Evolutionary conservation across 2,113 vertebrate species (phyloP), one percentile per base, ranked within the genome.

Genomic region (Pipra filicauda): DNA sequence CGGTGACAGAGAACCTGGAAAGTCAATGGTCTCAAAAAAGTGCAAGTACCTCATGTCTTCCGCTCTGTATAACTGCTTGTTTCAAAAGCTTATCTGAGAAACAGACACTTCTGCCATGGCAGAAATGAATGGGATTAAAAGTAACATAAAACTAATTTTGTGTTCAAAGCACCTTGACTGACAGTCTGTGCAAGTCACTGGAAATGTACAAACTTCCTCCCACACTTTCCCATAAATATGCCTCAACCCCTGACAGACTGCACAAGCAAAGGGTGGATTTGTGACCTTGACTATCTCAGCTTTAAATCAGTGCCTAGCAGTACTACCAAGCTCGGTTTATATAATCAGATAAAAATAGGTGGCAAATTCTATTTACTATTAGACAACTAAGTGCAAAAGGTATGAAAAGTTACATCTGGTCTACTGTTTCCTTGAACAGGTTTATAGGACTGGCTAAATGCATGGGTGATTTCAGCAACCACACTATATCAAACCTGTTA

Each of bases 251-350:
- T 93, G 91, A 94, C 95, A 94, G 73, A 59, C 17, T 4, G 1
- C 66, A 48, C 37, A 67, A 93, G 82, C 85, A 93, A 92, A 80
- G 26, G 59, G 71, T 77, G 52, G 62, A 80, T 96, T 88, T 92
- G 88, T 95, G 82, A 93, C 93, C 93, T 95, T 93, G 72, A 88
- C 35, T 88, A 94, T 71, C 72, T 96, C 88, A 84, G 85, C 55
- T 73, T 96, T 96, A 97, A 91, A 94, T 90, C 88, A 93, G 67
- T 75, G 87, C 80, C 83, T 89, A 95, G 86, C 83, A 57, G 86
- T 91, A 93, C 89, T 87, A 81, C 35, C 64, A 59, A 71, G n/a
- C 48, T 88, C 46, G 30, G 58, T 93, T 92, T 91, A 88, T 70
- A 67, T 19, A 70, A 91, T 64, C 88, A 90, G 95, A 94, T 86